These are phyloP conservation scores for Pteria penguin DNA, from an alignment of 2,888 invertebrate genomes.

Conservation along the genomic window DNA sequence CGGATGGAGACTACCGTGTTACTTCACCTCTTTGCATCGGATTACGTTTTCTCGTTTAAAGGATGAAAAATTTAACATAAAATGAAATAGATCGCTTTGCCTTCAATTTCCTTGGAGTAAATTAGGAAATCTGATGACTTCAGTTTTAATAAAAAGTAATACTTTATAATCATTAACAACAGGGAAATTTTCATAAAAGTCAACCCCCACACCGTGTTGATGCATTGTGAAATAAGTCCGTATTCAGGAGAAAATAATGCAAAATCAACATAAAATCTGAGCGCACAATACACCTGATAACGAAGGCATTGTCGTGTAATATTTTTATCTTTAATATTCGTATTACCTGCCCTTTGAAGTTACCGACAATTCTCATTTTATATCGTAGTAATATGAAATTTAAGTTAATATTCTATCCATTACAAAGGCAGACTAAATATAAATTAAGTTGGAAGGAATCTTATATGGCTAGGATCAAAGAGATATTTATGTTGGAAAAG, in stretches of 20 bases:
- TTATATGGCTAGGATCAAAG: not conserved
- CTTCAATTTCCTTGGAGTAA: not conserved
- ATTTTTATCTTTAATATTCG: not conserved
- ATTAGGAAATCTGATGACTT: not conserved
- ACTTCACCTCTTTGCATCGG: not conserved
- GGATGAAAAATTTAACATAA: not conserved
- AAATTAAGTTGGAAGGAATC: not conserved
- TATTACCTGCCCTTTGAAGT: not conserved
- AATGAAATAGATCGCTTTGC: not conserved
- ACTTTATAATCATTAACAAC: not conserved
- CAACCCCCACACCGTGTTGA: not conserved
- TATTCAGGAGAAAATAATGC: not conserved
- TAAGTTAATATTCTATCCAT: not conserved
- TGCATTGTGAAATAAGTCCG: not conserved
- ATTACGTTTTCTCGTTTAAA: not conserved
- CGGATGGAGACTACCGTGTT: not conserved
- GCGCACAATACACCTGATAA: not conserved
- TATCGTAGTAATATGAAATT: not conserved
- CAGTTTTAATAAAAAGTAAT: not conserved
- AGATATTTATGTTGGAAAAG: not conserved
- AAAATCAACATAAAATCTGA: not conserved
- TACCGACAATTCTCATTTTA: not conserved
- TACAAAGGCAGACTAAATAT: not conserved
- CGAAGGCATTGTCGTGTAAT: not conserved
- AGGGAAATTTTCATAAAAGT: not conserved